Base-by-base conservation (phyloP, 2,113 vertebrate genomes). In the Mustela nigripes region DNA sequence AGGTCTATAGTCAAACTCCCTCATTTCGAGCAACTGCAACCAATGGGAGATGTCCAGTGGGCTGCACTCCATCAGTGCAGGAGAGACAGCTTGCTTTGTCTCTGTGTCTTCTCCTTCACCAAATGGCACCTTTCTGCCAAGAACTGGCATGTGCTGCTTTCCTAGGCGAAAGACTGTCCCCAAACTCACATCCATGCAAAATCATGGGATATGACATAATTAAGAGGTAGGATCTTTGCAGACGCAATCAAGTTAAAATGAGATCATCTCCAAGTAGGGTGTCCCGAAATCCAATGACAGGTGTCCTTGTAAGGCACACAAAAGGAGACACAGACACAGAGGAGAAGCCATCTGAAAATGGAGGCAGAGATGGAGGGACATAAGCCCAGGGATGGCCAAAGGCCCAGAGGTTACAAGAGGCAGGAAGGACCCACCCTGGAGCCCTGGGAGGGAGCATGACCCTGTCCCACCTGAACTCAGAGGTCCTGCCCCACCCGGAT, bases 71-170 rank as follows among this genome's bases (percentile, higher is more conserved):
- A 1, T 33, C 82, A 1, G 3, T n/a, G n/a, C 39, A 14, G 45
- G 26, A 22, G 22, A 1, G 19, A 0, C 0, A 5, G 9, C 22
- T 73, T 28, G 1, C 24, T n/a, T 62, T 0, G 7, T 7, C 1
- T 48, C 21, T 24, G 5, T 31, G 0, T n/a, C 39, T 14, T 36
- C 21, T 79, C 22, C 22, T 79, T 24, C 42, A 24, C 21, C 14
- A 28, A 65, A 8, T n/a, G 31, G 7, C 8, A 76, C 42, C 31
- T 26, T 1, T 24, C n/a, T 28, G 11, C 16, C 86, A 24, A n/a
- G 36, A 22, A 45, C 19, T 21, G 33, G 19, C 28, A 4, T 6
- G 73, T 4, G 22, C 19, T 24, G 24, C 36, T 28, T 45, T 16
- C 15, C 19, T 7, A 7, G 12, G 2, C 21, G 16, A 1, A 3